Evolutionary conservation across 2,797 vertebrate species (phyloP).

Genomic region (Dipus sagitta): DNA sequence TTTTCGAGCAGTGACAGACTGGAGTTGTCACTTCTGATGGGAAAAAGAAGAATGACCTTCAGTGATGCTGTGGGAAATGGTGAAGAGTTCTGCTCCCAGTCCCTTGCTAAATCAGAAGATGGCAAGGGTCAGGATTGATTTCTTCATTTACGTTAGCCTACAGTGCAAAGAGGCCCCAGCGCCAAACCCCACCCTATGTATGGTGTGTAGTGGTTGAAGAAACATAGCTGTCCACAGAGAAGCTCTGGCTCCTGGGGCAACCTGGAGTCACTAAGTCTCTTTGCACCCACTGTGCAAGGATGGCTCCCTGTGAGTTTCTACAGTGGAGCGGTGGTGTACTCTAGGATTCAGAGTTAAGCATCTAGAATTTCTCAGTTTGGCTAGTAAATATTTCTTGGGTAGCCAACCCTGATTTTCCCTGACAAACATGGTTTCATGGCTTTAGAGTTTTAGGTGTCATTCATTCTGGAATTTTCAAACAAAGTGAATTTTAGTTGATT

Average conservation of each 20-base stretch:
- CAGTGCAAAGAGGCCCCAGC: not conserved
- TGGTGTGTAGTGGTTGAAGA: constrained; percentile 29
- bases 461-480: too few species aligned
- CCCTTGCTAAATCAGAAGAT: constrained; percentile 42
- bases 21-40: constrained; percentile 6
- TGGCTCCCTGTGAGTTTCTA: not conserved
- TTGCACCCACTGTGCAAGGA: not conserved
- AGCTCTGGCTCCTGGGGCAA: not conserved
- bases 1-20: not conserved
- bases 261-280: not conserved
- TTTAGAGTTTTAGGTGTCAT: not conserved
- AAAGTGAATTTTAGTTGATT: too few species aligned
- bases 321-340: rapidly evolving
- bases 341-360: not conserved
- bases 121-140: constrained; percentile 19
- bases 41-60: constrained; percentile 50
- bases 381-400: not conserved
- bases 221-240: not conserved
- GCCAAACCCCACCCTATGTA: constrained; percentile 35
- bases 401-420: constrained; percentile 16
- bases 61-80: not conserved
- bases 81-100: not conserved
- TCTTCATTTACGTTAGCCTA: constrained; percentile 38
- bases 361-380: not conserved
- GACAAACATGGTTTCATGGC: not conserved